These are phyloP conservation scores for Oikopleura albicans DNA, from an alignment of 23 tunicate species.

Conservation along the genomic window DNA sequence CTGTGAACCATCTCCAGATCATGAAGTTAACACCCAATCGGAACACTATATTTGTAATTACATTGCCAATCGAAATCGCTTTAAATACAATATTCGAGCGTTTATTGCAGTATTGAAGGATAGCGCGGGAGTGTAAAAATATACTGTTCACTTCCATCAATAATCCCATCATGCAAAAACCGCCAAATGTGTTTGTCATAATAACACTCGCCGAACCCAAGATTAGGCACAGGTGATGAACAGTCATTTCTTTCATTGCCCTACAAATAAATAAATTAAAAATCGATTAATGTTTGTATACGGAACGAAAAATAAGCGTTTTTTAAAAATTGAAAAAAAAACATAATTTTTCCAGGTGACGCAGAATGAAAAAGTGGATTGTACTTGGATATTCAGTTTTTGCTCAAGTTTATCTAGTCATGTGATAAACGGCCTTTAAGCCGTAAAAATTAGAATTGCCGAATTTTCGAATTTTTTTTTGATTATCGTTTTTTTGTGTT, in stretches of 20 bases:
- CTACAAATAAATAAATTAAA: too few species aligned
- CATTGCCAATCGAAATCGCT: not conserved
- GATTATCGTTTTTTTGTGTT: too few species aligned
- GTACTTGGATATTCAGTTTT: too few species aligned
- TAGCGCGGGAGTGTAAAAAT: not conserved
- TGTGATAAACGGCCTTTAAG: too few species aligned
- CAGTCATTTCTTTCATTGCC: slow-evolving; percentile 12
- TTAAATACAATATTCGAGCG: not conserved
- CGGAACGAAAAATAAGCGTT: too few species aligned
- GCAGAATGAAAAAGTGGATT: too few species aligned
- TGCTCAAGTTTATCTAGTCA: too few species aligned
- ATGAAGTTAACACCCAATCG: not conserved
- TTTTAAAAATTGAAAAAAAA: too few species aligned
- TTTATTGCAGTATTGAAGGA: not conserved
- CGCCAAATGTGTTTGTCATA: not conserved
- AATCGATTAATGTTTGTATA: too few species aligned
- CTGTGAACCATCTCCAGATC: not conserved
- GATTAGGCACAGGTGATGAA: not conserved
- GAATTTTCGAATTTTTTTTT: too few species aligned
- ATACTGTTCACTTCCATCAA: not conserved
- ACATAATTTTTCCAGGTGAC: too few species aligned
- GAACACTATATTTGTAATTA: not conserved
- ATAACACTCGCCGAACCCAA: not conserved
- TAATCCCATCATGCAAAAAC: not conserved
- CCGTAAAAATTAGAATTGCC: too few species aligned